Evolutionary conservation across 2,113 vertebrate genomes (phyloP).

Genomic region (Gallinago media): DNA sequence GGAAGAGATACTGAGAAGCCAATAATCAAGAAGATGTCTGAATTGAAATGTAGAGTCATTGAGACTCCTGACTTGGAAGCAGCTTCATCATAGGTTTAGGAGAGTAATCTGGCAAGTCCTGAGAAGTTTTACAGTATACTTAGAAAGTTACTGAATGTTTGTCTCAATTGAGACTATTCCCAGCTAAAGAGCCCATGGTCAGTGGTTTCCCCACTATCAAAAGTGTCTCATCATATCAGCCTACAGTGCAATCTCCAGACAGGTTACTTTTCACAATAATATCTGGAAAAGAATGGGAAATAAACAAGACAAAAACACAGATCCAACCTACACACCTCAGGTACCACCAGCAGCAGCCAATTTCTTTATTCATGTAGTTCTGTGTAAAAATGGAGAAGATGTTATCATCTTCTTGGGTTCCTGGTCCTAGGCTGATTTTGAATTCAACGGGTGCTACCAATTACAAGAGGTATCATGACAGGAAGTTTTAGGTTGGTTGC

Average conservation of each 20-base stretch:
- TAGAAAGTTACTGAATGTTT: not conserved
- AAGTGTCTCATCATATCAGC: not conserved
- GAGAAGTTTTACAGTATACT: not conserved
- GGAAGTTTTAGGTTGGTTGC: slow-evolving; percentile 54
- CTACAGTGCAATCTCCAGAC: not conserved
- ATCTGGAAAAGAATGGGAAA: not conserved
- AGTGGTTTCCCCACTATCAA: not conserved
- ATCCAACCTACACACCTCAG: not conserved
- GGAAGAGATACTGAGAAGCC: not conserved
- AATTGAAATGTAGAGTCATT: not conserved
- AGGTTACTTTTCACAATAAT: not conserved
- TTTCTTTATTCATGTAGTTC: not conserved
- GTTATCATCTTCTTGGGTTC: slow-evolving; percentile 29
- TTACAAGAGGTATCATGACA: slow-evolving; percentile 33
- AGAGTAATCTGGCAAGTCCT: not conserved
- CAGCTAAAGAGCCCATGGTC: not conserved
- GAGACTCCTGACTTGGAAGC: not conserved
- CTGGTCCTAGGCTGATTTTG: slow-evolving; percentile 4
- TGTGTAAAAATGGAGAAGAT: not conserved
- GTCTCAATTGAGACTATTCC: not conserved
- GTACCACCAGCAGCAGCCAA: not conserved
- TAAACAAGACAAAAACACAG: not conserved
- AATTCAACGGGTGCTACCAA: slow-evolving; percentile 1
- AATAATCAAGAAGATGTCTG: not conserved
- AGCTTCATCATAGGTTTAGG: not conserved